Evolutionary conservation across 2,797 vertebrate species (phyloP), one percentile per base, ranked within the genome.

Genomic region (Sylvilagus floridanus): DNA sequence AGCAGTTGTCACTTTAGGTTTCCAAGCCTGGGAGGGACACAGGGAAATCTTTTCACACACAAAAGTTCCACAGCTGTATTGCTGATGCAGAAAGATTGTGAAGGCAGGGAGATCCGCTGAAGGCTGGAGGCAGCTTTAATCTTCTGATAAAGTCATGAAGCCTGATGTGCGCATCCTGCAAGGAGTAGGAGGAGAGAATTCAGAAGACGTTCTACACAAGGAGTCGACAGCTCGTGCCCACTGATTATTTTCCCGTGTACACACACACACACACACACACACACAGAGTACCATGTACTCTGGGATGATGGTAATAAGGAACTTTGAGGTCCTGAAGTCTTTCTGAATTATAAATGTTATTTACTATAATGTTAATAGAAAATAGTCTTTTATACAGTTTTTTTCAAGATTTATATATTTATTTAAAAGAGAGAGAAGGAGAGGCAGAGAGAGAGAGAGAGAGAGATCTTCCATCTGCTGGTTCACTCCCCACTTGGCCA

Each of bases 321-420:
- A 52, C 68, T 82, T 76, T 90, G 85, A 95, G 84, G 54, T 47
- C 54, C 19, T 54, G 35, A 89, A 85, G 47, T 19, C 79, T 86
- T 91, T 82, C 57, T 90, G 72, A 90, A 81, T 94, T 79, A 75
- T 22, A 92, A 79, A 22, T 78, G n/a, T 16, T 68, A 37, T 73
- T 93, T 88, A 22, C 28, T 73, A 9, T 88, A 47, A 69, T 52
- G 26, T 52, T 85, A 47, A 32, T 68, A 8, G 16, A 50, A 94
- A 84, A n/a, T 37, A 8, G 3, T 60, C 65, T 90, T 88, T 91
- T 84, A 37, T 37, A 9, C 47, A 42, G 42, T 47, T 47, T 47
- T 42, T 47, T 47, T 47, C 42, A 47, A 47, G 42, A 47, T 47
- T 47, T 47, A 10, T 47, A 47, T 47, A 47, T 47, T 47, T 47